These are phyloP conservation scores for Pseudopipra pipra DNA, from an alignment of 2,113 vertebrate genomes.

Conservation along the genomic window DNA sequence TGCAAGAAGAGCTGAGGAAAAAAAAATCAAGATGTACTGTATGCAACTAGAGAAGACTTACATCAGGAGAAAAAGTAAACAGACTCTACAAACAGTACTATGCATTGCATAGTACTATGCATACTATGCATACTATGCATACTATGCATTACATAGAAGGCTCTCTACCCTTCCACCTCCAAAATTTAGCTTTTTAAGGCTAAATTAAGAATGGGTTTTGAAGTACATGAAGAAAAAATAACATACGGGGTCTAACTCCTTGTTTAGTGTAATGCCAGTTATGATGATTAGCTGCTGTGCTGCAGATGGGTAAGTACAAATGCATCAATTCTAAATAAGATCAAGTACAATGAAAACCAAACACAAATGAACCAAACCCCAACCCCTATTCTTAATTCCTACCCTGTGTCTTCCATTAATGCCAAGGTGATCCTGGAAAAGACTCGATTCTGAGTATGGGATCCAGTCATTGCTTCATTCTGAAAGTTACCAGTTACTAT, in stretches of 20 bases:
- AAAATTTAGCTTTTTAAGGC: background rate
- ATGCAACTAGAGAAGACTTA: background rate
- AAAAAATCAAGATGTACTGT: background rate
- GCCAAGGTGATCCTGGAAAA: constrained; percentile 95
- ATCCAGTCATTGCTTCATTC: constrained; percentile 99
- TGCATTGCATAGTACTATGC: background rate
- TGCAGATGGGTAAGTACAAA: background rate
- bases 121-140: too few relatives aligned
- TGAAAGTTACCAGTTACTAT: constrained; percentile 66
- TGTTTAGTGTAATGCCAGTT: background rate
- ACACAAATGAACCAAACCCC: background rate
- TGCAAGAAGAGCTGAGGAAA: background rate
- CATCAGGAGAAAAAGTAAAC: background rate
- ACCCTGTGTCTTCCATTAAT: constrained; percentile 97
- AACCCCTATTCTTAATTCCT: constrained; percentile 24
- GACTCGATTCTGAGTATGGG: constrained; percentile 94
- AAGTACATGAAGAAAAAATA: background rate
- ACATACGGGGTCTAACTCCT: background rate
- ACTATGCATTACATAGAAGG: too few relatives aligned
- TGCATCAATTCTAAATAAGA: background rate
- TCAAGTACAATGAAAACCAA: background rate
- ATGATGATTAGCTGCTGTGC: background rate
- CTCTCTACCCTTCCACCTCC: too few relatives aligned
- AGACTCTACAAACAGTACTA: background rate
- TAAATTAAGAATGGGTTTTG: background rate